Base-by-base conservation (phyloP, 2,797 vertebrate genomes). In the Hephaestus fuliginosus region DNA sequence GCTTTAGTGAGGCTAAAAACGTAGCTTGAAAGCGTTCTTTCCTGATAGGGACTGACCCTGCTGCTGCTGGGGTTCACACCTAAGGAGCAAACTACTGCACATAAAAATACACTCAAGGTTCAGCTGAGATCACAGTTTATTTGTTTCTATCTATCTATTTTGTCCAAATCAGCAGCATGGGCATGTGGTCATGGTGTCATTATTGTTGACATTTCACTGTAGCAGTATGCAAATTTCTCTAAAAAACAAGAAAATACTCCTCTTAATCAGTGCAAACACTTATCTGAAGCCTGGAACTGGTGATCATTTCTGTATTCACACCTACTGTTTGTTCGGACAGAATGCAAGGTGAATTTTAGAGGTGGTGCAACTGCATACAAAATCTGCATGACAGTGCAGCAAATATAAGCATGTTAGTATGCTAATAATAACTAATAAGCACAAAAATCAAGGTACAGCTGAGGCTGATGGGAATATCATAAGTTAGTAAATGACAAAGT, bases 1-100 rank as follows among this genome's bases (percentile, higher is more conserved):
- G 60, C 28, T 22, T 65, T 10, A 41, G 56, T 36, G 57, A 60
- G 48, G 55, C 7, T 12, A 20, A 25, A 61, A 74, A 49, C 51
- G 79, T 7, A 18, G 22, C 22, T 65, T 56, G 58, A 88, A 55
- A 66, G 20, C 13, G 22, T 9, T 33, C 22, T 56, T 60, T 75
- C 55, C 22, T 39, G 43, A 52, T 56, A 57, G n/a, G 61, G 67
- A 53, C 65, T 44, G 68, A 39, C 46, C 53, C 52, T 22, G 25
- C 39, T 30, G 57, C 58, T 77, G 57, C 20, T 18, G 57, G 13
- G 43, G 46, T 75, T 33, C 51, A 22, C 20, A 55, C 1, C 39
- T 39, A 1, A 28, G 44, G n/a, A 61, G 52, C 18, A 15, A 49
- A 57, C n/a, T 52, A 70, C 68, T 20, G 43, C 13, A 46, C 15